Evolutionary conservation across 1,140 invertebrate genomes (phyloP).

Genomic region (Patella vulgata): DNA sequence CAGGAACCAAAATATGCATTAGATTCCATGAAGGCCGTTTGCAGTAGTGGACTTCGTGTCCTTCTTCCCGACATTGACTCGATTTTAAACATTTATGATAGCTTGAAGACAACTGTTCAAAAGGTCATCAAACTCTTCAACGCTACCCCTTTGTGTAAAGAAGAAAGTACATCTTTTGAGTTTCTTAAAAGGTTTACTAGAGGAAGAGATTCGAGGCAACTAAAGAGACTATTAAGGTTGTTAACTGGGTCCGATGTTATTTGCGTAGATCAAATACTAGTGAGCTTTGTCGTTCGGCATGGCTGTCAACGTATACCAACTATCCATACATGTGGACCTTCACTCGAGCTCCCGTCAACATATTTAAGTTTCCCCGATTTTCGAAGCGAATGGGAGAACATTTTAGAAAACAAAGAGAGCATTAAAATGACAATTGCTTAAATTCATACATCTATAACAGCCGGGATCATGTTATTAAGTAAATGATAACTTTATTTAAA

Average conservation of each 20-base stretch:
- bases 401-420: constrained; percentile 1
- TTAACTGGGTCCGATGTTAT: constrained; percentile 9
- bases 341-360: constrained; percentile 10
- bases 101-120: neutral
- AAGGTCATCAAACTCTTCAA: neutral
- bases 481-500: too few species aligned
- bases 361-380: constrained; percentile 9
- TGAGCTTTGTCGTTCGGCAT: constrained; percentile 3
- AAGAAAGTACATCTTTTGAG: constrained; percentile 1
- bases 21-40: too few species aligned
- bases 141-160: neutral
- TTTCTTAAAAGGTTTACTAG: constrained; percentile 4
- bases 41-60: too few species aligned
- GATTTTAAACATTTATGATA: neutral
- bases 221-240: constrained; percentile 5
- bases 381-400: constrained; percentile 6
- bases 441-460: neutral
- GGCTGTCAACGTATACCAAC: neutral
- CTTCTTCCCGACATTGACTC: constrained; percentile 1
- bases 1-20: too few species aligned
- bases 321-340: constrained; percentile 14
- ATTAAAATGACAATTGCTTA: constrained; percentile 7
- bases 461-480: too few species aligned
- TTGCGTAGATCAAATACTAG: constrained; percentile 6
- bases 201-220: neutral